phyloP scores from a whole-genome alignment of 1,140 invertebrate genomes.

The Cataglyphis hispanica region DNA sequence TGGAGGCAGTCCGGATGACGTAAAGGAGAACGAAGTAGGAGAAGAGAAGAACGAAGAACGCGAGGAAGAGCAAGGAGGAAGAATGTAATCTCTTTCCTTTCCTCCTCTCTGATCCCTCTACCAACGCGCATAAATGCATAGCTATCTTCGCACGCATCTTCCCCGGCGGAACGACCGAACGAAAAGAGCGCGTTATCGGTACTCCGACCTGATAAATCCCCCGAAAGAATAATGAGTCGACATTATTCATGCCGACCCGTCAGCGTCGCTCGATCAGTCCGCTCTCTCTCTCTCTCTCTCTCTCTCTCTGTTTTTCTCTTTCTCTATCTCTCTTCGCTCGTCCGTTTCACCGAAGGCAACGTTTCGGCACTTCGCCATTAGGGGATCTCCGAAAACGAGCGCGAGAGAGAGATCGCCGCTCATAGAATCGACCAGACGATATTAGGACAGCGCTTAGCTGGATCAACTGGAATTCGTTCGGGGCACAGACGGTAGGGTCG shows the following conservation, averaged over 20 bases:
- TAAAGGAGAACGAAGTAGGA: not conserved
- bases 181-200: conserved; percentile 81
- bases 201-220: conserved; percentile 83
- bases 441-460: conserved; percentile 72
- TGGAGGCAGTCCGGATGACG: conserved; percentile 6
- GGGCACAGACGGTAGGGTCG: conserved; percentile 17
- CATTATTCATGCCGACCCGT: conserved; percentile 81
- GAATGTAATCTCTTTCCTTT: conserved; percentile 9
- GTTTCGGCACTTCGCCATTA: conserved; percentile 75
- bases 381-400: conserved; percentile 62
- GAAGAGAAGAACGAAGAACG: not conserved
- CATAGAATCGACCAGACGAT: conserved; percentile 67
- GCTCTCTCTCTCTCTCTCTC: conserved; percentile 47
- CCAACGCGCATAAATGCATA: conserved; percentile 80
- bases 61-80: conserved; percentile 16
- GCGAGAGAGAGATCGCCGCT: conserved; percentile 51
- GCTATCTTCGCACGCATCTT: conserved; percentile 80
- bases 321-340: conserved; percentile 27
- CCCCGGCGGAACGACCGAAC: conserved; percentile 76
- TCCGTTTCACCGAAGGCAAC: conserved; percentile 56
- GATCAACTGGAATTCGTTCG: conserved; percentile 74
- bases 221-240: conserved; percentile 82
- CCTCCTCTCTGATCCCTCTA: conserved; percentile 57
- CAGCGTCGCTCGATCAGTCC: conserved; percentile 77
- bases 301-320: conserved; percentile 45